Conservation (phyloP, 2,888 invertebrate genomes). For the Lysandra bellargus region DNA sequence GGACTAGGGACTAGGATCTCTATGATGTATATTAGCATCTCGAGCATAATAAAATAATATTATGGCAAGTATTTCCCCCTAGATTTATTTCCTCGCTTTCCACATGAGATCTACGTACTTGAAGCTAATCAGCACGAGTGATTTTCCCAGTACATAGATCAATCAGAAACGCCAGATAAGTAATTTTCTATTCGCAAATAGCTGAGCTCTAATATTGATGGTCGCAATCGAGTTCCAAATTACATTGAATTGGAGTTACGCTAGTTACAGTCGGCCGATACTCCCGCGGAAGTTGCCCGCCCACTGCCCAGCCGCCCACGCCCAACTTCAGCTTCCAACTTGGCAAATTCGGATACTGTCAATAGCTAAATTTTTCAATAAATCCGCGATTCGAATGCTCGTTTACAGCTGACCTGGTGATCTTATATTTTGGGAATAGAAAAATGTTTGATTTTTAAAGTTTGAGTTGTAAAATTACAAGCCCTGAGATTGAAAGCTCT, state of each 20-base stretch:
- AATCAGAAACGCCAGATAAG: not conserved
- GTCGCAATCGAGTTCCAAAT: not conserved
- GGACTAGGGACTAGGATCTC: too few relatives aligned
- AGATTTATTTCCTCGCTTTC: not conserved
- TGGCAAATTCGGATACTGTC: not conserved
- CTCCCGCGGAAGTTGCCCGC: not conserved
- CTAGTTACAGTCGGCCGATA: conserved; percentile 1
- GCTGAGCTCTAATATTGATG: conserved; percentile 2
- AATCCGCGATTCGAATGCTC: not conserved
- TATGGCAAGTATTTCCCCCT: not conserved
- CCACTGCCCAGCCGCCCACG: not conserved
- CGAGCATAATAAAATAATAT: too few relatives aligned
- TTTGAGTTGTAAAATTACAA: not conserved
- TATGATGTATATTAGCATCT: too few relatives aligned
- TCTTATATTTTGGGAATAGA: not conserved
- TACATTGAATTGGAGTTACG: conserved; percentile 4
- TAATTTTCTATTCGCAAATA: not conserved
- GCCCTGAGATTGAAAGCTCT: not conserved
- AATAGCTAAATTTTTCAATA: conserved; percentile 8
- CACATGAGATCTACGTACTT: not conserved
- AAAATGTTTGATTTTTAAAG: not conserved
- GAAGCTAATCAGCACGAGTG: not conserved
- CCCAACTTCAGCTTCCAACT: not conserved
- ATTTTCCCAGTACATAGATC: not conserved
- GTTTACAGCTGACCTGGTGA: not conserved